phyloP scores from a whole-genome alignment of 2,113 vertebrate species.

The Pygathrix nemaeus region DNA sequence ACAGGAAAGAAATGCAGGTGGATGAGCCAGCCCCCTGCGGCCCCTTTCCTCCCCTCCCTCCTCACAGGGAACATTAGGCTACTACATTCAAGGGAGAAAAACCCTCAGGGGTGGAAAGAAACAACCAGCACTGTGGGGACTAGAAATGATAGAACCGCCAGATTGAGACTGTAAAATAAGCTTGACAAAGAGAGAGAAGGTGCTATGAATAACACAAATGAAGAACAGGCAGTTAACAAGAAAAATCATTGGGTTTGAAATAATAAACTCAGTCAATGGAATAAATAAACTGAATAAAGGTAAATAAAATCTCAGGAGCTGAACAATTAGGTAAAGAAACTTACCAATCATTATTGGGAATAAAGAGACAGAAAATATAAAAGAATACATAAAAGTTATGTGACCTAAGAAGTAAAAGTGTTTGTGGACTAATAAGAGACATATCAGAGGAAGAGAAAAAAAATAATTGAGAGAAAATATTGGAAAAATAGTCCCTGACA shows the following conservation, averaged over 20 bases:
- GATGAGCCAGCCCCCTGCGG: rapidly evolving
- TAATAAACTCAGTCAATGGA: not conserved
- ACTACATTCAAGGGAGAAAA: not conserved
- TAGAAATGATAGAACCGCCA: not conserved
- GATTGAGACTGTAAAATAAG: not conserved
- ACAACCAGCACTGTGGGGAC: not conserved
- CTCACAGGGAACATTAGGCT: not conserved
- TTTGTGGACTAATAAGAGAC: too few species aligned
- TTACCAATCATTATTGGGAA: not conserved
- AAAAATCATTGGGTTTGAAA: not conserved
- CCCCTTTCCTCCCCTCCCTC: too few species aligned
- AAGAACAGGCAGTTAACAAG: not conserved
- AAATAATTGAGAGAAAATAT: not conserved
- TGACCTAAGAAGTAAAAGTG: not conserved
- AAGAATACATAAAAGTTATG: not conserved
- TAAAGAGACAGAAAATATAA: not conserved
- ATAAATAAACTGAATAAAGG: not conserved
- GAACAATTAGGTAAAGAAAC: not conserved
- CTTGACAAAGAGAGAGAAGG: not conserved
- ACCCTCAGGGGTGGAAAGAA: not conserved
- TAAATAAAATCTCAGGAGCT: not conserved
- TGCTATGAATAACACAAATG: not conserved
- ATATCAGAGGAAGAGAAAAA: not conserved
- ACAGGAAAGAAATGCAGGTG: not conserved
- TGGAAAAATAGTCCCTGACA: not conserved